Percentiles rank a stretch among this genome's conserved stretches.
These are phyloP conservation scores for Lumbricus terrestris DNA, from an alignment of 2,888 invertebrate species.

Conservation along the genomic window DNA sequence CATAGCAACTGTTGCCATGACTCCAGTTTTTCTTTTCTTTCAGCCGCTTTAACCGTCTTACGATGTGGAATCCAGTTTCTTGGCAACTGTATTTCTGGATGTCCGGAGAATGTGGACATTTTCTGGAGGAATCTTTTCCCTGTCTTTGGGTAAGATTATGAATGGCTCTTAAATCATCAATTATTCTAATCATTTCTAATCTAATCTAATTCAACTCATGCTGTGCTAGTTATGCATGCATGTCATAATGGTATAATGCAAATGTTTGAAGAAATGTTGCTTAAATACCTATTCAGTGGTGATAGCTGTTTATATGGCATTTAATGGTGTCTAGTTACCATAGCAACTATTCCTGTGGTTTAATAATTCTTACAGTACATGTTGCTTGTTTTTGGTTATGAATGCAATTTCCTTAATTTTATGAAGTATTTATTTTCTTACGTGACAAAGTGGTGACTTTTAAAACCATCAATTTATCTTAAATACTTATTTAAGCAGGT, in stretches of 20 bases:
- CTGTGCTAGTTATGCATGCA: neutral
- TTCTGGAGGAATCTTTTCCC: conserved; percentile 26
- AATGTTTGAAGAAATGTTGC: neutral
- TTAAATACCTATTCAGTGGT: neutral
- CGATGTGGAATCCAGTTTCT: conserved; percentile 4
- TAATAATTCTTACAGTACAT: neutral
- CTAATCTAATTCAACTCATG: no score
- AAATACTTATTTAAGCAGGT: no score
- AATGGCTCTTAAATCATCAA: neutral
- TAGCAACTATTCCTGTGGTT: neutral
- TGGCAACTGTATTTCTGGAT: conserved; percentile 7
- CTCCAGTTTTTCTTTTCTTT: neutral
- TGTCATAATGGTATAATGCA: neutral
- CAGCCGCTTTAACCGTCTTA: neutral
- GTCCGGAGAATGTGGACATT: conserved; percentile 40
- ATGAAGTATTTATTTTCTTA: no score
- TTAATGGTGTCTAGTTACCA: neutral
- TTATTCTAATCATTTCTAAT: no score
- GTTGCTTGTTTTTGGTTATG: neutral
- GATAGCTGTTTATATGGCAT: neutral
- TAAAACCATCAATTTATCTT: no score
- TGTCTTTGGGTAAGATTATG: neutral
- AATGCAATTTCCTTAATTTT: neutral
- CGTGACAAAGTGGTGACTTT: no score
- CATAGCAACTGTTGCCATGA: neutral